phyloP scores from a whole-genome alignment of 2,888 invertebrate genomes.

The Andrena haemorrhoa region DNA sequence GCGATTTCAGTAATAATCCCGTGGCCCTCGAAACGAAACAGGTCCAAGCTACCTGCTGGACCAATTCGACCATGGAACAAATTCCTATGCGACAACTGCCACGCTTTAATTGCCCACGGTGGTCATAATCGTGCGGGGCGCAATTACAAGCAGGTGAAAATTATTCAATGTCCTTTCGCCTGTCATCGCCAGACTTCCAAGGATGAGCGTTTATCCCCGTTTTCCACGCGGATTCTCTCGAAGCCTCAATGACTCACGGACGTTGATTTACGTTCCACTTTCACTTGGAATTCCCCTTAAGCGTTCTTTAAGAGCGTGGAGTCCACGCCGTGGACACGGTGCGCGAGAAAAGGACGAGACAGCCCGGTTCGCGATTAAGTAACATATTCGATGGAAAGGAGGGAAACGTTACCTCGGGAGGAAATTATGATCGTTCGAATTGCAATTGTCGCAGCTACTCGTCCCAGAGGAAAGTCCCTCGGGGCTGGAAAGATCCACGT shows the following conservation, averaged over 20 bases:
- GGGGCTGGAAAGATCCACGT: neutral
- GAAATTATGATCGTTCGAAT: too few relatives aligned
- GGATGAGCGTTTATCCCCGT: neutral
- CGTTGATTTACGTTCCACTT: constrained; percentile 3
- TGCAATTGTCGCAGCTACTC: too few relatives aligned
- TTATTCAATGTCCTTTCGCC: neutral
- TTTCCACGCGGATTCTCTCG: neutral
- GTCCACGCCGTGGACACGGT: neutral
- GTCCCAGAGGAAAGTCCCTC: too few relatives aligned
- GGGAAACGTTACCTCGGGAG: too few relatives aligned
- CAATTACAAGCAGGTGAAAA: constrained; percentile 12
- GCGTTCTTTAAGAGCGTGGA: neutral
- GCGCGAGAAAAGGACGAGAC: too few relatives aligned
- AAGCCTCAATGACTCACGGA: neutral
- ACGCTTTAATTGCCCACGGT: constrained; percentile 14
- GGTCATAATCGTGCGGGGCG: neutral
- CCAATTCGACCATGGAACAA: neutral
- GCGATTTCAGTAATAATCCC: constrained; percentile 18
- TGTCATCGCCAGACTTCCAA: neutral
- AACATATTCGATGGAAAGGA: too few relatives aligned
- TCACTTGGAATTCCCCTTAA: neutral
- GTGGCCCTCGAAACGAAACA: neutral
- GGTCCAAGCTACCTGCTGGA: neutral
- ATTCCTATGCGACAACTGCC: neutral
- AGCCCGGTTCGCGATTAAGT: too few relatives aligned